Percentiles rank a stretch among this genome's conserved stretches.
Conservation (phyloP, 2,797 vertebrate genomes). For the Synaphobranchus kaupii region DNA sequence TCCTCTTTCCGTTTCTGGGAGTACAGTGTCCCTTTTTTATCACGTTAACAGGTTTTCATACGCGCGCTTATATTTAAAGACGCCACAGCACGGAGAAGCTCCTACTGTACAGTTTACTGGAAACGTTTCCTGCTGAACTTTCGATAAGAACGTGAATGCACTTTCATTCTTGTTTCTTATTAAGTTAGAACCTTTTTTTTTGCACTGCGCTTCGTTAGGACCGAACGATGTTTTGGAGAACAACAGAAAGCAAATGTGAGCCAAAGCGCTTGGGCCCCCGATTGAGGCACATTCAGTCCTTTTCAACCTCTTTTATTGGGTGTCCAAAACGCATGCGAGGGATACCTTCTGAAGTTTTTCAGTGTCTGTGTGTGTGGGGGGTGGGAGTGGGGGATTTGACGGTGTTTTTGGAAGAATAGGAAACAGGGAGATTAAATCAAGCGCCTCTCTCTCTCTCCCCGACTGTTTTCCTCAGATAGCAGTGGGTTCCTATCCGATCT, state of each 20-base stretch:
- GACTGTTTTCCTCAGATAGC: constrained; percentile 16
- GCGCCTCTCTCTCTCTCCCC: neutral
- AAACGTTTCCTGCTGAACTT: neutral
- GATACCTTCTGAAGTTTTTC: neutral
- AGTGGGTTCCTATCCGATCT: neutral
- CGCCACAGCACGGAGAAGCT: neutral
- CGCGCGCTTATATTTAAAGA: neutral
- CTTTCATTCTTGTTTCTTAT: neutral
- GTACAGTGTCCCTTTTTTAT: neutral
- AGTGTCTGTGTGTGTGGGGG: neutral
- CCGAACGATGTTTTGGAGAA: neutral
- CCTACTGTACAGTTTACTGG: neutral
- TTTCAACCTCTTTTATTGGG: neutral
- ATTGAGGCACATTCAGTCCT: neutral
- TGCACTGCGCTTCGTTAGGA: neutral
- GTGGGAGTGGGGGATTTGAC: neutral
- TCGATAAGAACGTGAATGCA: neutral
- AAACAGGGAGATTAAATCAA: neutral
- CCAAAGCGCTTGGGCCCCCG: neutral
- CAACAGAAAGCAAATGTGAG: neutral
- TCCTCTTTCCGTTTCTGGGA: neutral
- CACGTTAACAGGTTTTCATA: neutral
- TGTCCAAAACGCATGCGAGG: neutral
- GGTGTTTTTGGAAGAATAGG: neutral
- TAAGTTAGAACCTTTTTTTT: neutral